Evolutionary conservation across 2,888 invertebrate species (phyloP).

Genomic region (Epistrophella euchroma): DNA sequence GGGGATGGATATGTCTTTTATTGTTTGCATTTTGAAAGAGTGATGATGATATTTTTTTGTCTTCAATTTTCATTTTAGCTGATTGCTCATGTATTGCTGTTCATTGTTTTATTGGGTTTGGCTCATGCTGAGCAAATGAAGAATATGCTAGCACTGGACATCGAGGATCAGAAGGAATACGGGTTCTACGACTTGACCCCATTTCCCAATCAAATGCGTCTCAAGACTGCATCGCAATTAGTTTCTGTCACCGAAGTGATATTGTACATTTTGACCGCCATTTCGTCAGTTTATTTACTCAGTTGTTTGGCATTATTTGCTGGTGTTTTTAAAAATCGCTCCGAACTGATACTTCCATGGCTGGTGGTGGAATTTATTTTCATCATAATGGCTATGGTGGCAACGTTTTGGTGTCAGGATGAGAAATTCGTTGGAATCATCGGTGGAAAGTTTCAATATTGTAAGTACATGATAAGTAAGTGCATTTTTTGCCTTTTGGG

Average conservation of each 20-base stretch:
- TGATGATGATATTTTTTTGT: background rate
- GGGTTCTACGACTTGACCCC: constrained; percentile 82
- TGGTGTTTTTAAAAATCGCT: constrained; percentile 82
- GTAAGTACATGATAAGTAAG: constrained; percentile 78
- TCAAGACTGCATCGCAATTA: constrained; percentile 81
- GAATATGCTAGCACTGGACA: constrained; percentile 81
- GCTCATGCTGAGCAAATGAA: constrained; percentile 83
- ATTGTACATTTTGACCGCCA: constrained; percentile 79
- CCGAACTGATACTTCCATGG: constrained; percentile 82
- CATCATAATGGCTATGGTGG: constrained; percentile 78
- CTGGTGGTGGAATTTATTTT: constrained; percentile 81
- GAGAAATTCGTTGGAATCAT: constrained; percentile 79
- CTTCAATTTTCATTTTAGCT: constrained; percentile 77
- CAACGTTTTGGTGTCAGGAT: constrained; percentile 80
- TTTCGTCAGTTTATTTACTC: constrained; percentile 80
- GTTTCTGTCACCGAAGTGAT: constrained; percentile 81
- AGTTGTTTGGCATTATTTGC: constrained; percentile 81
- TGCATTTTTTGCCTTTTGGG: background rate
- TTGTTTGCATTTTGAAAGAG: constrained; percentile 30
- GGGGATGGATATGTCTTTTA: background rate
- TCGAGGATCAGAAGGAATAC: constrained; percentile 83
- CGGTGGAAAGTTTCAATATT: constrained; percentile 81
- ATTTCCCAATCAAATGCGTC: constrained; percentile 81
- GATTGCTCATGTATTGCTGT: constrained; percentile 82
- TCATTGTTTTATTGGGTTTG: constrained; percentile 82